phyloP scores from a whole-genome alignment of 2,888 invertebrate genomes.

The Perizoma affinitatum region DNA sequence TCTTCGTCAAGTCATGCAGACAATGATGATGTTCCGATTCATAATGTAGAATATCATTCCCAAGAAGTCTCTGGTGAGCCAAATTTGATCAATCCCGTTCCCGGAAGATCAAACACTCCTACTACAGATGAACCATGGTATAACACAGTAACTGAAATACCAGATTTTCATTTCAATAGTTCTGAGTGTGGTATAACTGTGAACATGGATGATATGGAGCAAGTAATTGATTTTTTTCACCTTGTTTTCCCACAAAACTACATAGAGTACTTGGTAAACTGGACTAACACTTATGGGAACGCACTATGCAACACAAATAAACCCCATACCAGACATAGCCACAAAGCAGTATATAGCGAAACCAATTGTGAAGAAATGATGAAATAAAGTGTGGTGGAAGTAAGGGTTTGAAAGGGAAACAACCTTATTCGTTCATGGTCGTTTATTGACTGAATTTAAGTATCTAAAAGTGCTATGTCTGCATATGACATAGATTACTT shows the following conservation, averaged over 20 bases:
- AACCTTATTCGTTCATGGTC: too few relatives aligned
- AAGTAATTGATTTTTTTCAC: constrained; percentile 8
- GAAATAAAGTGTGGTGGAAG: too few relatives aligned
- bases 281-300: constrained; percentile 8
- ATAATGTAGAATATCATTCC: too few relatives aligned
- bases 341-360: constrained; percentile 9
- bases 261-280: constrained; percentile 4
- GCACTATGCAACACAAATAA: constrained; percentile 7
- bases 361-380: constrained; percentile 11
- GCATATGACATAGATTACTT: too few relatives aligned
- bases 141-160: constrained; percentile 24
- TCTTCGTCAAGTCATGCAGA: not conserved
- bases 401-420: too few relatives aligned
- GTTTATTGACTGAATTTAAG: too few relatives aligned
- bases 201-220: constrained; percentile 8
- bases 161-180: constrained; percentile 12
- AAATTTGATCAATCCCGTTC: constrained; percentile 3
- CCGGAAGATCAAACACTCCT: too few relatives aligned
- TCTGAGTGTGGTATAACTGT: constrained; percentile 4
- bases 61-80: not conserved
- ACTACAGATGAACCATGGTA: constrained; percentile 1
- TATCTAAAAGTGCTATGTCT: too few relatives aligned
- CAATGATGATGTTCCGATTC: constrained; percentile 9
- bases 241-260: constrained; percentile 7
- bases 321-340: constrained; percentile 13